Evolutionary conservation across 2,113 vertebrate genomes (phyloP).

Genomic region (Melanotaenia duboulayi): DNA sequence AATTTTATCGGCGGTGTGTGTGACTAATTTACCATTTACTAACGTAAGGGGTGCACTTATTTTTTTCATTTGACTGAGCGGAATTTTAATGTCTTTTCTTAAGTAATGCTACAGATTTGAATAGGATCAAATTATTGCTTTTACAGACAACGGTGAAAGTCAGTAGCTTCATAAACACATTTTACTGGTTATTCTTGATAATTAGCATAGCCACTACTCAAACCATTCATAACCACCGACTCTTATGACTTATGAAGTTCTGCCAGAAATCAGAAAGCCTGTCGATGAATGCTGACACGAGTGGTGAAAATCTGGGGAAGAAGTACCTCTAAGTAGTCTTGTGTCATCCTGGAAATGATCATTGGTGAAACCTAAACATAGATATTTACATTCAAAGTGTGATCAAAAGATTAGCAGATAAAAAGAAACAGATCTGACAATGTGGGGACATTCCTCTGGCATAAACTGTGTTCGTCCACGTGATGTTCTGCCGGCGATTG

Average conservation of each 20-base stretch:
- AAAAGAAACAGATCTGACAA: constrained; percentile 51
- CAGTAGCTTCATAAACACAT: too few relatives aligned
- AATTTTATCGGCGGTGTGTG: too few relatives aligned
- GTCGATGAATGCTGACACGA: constrained; percentile 42
- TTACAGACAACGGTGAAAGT: too few relatives aligned
- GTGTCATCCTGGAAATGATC: constrained; percentile 89
- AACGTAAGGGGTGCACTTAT: too few relatives aligned
- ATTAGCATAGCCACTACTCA: background rate
- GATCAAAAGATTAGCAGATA: constrained; percentile 62
- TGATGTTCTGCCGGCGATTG: constrained; percentile 30
- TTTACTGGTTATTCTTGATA: too few relatives aligned
- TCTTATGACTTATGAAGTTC: background rate
- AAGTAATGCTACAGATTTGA: too few relatives aligned
- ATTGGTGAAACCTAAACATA: constrained; percentile 88
- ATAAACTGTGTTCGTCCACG: constrained; percentile 59
- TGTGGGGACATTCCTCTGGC: constrained; percentile 63
- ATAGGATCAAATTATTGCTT: too few relatives aligned
- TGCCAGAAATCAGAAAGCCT: background rate
- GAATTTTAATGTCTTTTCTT: too few relatives aligned
- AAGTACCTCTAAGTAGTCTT: constrained; percentile 87
- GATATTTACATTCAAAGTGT: constrained; percentile 82
- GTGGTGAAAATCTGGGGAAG: constrained; percentile 53
- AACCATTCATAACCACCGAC: background rate
- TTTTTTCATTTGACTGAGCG: too few relatives aligned
- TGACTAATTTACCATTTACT: too few relatives aligned